phyloP scores from a whole-genome alignment of 2,797 vertebrate genomes.

The Myotis pilosus region DNA sequence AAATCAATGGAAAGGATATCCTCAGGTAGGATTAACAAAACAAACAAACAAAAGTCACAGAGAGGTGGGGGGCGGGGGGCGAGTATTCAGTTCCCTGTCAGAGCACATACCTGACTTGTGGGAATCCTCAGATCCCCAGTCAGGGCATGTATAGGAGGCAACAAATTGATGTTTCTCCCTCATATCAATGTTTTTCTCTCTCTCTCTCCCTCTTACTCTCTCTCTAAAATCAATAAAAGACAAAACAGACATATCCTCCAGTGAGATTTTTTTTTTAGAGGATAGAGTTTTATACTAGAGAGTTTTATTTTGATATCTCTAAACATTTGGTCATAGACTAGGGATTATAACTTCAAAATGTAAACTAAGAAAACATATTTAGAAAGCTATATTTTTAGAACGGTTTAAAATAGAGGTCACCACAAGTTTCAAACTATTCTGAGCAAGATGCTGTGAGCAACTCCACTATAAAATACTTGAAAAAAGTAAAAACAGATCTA shows the following conservation, averaged over 20 bases:
- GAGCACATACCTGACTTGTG: background rate
- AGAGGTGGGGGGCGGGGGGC: rapidly evolving
- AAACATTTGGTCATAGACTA: constrained; percentile 25
- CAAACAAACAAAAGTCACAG: too few species aligned
- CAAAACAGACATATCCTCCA: background rate
- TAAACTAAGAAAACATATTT: background rate
- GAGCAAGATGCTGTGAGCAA: background rate
- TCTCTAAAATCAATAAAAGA: background rate
- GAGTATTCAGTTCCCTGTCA: background rate
- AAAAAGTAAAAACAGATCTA: constrained; percentile 6
- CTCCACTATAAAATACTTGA: constrained; percentile 4
- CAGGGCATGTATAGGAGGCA: background rate
- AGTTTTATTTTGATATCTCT: constrained; percentile 1
- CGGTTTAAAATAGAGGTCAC: constrained; percentile 31
- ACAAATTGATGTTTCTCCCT: background rate
- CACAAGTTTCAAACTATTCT: background rate
- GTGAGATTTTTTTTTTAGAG: background rate
- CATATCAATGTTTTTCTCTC: background rate
- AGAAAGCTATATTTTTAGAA: constrained; percentile 42
- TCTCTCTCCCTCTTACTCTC: background rate
- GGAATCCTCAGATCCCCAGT: too few species aligned
- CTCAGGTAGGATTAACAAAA: too few species aligned
- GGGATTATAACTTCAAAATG: constrained; percentile 37
- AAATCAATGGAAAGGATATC: too few species aligned
- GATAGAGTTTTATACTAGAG: background rate